phyloP scores from a whole-genome alignment of 2,888 invertebrate species.

The Caenorhabditis imperialis region DNA sequence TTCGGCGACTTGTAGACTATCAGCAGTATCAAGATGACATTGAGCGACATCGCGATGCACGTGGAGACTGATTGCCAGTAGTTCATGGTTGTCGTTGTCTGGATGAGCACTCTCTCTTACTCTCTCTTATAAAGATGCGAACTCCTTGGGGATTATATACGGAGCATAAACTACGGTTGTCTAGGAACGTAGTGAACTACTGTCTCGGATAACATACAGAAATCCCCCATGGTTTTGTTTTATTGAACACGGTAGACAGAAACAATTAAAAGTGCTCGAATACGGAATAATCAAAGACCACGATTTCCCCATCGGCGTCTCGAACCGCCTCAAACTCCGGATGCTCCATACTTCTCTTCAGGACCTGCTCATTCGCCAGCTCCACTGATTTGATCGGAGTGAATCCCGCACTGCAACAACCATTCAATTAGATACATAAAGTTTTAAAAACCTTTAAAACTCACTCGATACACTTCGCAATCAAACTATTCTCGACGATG shows the following conservation, averaged over 20 bases:
- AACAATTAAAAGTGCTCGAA: too few species aligned
- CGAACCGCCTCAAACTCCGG: not conserved
- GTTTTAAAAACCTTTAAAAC: too few species aligned
- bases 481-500: slow-evolving; percentile 11
- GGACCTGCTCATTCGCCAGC: not conserved
- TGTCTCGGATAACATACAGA: too few species aligned
- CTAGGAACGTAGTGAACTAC: too few species aligned
- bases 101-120: too few species aligned
- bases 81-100: too few species aligned
- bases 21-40: not conserved
- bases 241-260: too few species aligned
- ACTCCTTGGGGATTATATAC: too few species aligned
- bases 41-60: not conserved
- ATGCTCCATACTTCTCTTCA: slow-evolving; percentile 9
- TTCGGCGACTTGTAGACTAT: slow-evolving; percentile 4
- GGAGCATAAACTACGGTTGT: too few species aligned
- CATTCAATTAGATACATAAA: not conserved
- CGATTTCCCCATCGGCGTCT: slow-evolving; percentile 1
- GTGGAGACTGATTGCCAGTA: too few species aligned
- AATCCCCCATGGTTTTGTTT: too few species aligned
- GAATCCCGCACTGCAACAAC: slow-evolving; percentile 17
- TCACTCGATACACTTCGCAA: slow-evolving; percentile 24
- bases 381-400: slow-evolving; percentile 16
- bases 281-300: slow-evolving; percentile 3
- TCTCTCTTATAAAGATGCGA: too few species aligned